A percentile compares a stretch with the other conserved stretches of the same genome.
Evolutionary conservation across 2,113 vertebrate genomes (phyloP).

Genomic region (Sterrhoptilus dennistouni): DNA sequence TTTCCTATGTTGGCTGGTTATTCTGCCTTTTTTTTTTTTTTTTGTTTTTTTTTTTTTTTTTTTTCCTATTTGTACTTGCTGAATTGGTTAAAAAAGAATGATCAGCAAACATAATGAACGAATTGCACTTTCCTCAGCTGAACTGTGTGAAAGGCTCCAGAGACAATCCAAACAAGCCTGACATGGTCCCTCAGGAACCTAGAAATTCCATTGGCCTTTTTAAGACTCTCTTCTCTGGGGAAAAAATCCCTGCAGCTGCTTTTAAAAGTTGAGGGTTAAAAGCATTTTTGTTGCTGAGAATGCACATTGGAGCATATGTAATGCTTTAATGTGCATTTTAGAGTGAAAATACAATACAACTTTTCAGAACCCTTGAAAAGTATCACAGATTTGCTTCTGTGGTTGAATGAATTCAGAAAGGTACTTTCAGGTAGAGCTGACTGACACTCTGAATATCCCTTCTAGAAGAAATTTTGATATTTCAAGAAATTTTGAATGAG

Average conservation of each 20-base stretch:
- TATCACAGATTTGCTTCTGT: not conserved
- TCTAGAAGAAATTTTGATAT: not conserved
- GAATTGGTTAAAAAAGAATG: slow-evolving; percentile 35
- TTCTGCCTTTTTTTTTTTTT: not conserved
- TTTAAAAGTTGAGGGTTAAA: slow-evolving; percentile 63
- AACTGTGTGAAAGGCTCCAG: slow-evolving; percentile 35
- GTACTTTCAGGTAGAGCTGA: not conserved
- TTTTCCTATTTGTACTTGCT: not conserved
- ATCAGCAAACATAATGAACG: slow-evolving; percentile 58
- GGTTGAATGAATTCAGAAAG: not conserved
- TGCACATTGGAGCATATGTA: slow-evolving; percentile 34
- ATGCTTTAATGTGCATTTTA: slow-evolving; percentile 53
- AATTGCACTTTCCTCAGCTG: slow-evolving; percentile 55
- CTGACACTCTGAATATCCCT: not conserved
- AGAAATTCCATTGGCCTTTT: slow-evolving; percentile 41
- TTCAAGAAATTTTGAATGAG: not conserved
- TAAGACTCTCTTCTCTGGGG: slow-evolving; percentile 32
- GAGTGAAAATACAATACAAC: slow-evolving; percentile 48
- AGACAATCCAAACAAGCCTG: slow-evolving; percentile 34
- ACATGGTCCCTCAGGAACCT: slow-evolving; percentile 9
- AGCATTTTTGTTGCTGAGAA: slow-evolving; percentile 59
- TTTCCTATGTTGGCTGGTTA: not conserved
- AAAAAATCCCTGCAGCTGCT: slow-evolving; percentile 54
- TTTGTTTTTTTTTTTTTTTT: too few relatives aligned
- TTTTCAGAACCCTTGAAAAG: slow-evolving; percentile 31